Evolutionary conservation across 92 coral and sea anemone genomes (phyloP), one percentile per base, ranked within the genome.

Genomic region (Anthopleura xanthogrammica): DNA sequence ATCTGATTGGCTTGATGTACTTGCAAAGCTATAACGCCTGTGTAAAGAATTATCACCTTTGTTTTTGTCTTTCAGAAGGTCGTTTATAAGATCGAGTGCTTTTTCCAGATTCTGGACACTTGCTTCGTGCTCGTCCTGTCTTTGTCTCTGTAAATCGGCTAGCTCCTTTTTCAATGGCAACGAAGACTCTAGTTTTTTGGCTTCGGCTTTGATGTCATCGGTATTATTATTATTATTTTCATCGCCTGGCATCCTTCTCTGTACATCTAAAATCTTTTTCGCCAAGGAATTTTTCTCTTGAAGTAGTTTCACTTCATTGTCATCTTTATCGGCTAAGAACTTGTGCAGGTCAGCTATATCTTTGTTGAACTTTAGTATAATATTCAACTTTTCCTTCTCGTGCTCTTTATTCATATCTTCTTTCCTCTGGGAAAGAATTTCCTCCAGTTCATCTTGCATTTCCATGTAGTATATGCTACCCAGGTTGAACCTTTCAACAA

Each of bases 361-460:
- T 12, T 87, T 87, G 81, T 90, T 90, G 77, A 89, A 91, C 78
- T 89, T 91, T 9, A 93, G 52, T 8, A 91, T 78, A 52, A 89
- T 83, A 46, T 87, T 87, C 81, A 89, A 77, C 74, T 86, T 93
- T 22, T 93, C 93, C 41, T 86, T 60, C 46, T 93, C 88, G 41
- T 81, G 86, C 7, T 86, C 87, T 68, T 74, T 83, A 24, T 84
- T 82, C 85, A 85, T 77, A 29, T 83, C 86, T 12, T 93, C 92
- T 50, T 58, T 87, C 81, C 77, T 86, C 39, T 87, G 39, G 24
- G 82, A 36, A 41, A 94, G 85, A 50, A 89, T 60, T 13, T 90
- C 91, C 22, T 94, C 93, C 19, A 96, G 72, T 77, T 96, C 99
- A 22, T 96, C 99, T 60, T 89, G 93, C 99, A 96, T 96, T 81